Percentiles rank a stretch among this genome's conserved stretches.
Conservation (phyloP, 1,140 invertebrate genomes). For the Procambarus virginalis region DNA sequence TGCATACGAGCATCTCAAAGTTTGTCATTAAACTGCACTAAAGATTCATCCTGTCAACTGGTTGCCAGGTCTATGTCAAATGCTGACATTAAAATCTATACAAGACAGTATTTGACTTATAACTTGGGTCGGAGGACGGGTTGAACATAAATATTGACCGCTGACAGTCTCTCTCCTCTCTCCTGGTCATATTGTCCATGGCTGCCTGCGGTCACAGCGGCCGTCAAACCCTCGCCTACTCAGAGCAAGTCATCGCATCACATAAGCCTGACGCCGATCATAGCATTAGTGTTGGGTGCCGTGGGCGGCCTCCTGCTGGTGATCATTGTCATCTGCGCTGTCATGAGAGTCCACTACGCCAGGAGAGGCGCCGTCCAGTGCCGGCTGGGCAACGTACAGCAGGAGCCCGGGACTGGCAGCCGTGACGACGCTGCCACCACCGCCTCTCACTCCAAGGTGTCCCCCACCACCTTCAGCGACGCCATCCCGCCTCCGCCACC, state of each 20-base stretch:
- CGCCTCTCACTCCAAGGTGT: slow-evolving; percentile 6
- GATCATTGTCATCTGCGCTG: slow-evolving; percentile 25
- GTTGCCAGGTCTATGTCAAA: too few species aligned
- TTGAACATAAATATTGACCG: too few species aligned
- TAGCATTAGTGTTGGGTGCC: slow-evolving; percentile 19
- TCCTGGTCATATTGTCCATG: too few species aligned
- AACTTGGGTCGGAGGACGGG: too few species aligned
- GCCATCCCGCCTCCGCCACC: neutral
- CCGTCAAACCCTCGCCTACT: slow-evolving; percentile 38
- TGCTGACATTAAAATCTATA: too few species aligned
- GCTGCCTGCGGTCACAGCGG: slow-evolving; percentile 2
- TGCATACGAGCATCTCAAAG: too few species aligned
- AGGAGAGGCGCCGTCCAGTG: neutral
- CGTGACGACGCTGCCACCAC: neutral
- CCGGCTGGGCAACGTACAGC: neutral
- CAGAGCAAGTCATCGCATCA: slow-evolving; percentile 11
- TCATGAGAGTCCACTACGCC: slow-evolving; percentile 7
- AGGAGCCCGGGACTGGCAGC: neutral
- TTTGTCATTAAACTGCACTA: too few species aligned
- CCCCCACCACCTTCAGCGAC: slow-evolving; percentile 10
- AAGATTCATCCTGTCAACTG: too few species aligned
- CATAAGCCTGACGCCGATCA: slow-evolving; percentile 21
- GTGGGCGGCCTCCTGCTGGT: slow-evolving; percentile 38
- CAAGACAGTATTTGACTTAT: too few species aligned
- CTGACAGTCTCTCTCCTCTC: too few species aligned